Evolutionary conservation across 2,113 vertebrate genomes (phyloP).

Genomic region (Falcunculus frontatus): DNA sequence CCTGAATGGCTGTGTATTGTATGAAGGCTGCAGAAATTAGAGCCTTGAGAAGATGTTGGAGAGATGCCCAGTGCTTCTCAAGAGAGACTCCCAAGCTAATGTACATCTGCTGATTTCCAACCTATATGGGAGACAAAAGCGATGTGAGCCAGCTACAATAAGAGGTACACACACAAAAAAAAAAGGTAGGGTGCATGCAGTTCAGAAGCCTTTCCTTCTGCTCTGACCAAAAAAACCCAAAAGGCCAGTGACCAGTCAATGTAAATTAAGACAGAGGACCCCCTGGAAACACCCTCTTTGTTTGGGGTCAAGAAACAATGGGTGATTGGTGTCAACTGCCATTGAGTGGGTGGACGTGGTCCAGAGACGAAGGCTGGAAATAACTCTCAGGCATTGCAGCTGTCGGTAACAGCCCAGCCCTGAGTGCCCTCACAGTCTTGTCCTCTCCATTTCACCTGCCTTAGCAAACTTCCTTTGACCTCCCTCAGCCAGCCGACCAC

Average conservation of each 20-base stretch:
- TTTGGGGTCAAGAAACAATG: background rate
- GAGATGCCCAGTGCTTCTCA: background rate
- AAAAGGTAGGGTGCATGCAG: background rate
- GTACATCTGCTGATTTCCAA: background rate
- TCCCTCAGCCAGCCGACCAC: background rate
- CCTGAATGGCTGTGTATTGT: background rate
- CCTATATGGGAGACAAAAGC: background rate
- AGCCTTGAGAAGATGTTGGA: background rate
- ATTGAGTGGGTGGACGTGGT: background rate
- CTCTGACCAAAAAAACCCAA: background rate
- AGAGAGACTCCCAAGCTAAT: background rate
- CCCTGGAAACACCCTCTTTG: background rate
- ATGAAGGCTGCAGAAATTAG: background rate
- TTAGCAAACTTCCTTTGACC: background rate
- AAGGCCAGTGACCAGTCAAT: background rate
- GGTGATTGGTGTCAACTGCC: fast-evolving
- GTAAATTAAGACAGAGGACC: background rate
- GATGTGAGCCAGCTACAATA: fast-evolving
- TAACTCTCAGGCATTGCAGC: background rate
- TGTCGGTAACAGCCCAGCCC: background rate
- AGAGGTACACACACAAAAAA: background rate
- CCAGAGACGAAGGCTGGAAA: background rate
- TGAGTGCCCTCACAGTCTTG: background rate
- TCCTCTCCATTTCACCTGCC: background rate
- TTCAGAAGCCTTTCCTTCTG: background rate